These are phyloP conservation scores for Brachymystax lenok DNA, from an alignment of 2,797 vertebrate genomes.

Conservation along the genomic window DNA sequence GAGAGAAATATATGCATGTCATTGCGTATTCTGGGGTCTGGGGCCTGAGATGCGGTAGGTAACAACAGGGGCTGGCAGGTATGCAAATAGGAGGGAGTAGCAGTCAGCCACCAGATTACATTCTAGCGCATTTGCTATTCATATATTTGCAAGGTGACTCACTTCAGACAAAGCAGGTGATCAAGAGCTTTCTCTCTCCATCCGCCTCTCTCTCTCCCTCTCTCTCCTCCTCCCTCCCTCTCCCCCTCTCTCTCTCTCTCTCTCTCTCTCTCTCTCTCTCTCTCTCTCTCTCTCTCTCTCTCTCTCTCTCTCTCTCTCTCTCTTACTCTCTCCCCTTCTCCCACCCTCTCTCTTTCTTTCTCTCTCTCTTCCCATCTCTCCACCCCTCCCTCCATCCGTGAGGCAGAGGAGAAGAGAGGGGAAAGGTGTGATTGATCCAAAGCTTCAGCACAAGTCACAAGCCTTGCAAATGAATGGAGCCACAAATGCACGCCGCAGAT, in stretches of 20 bases:
- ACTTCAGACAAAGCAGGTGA: slow-evolving; percentile 83
- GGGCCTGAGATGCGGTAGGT: slow-evolving; percentile 63
- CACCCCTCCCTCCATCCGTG: slow-evolving; percentile 33
- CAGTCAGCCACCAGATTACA: slow-evolving; percentile 78
- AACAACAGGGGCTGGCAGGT: slow-evolving; percentile 75
- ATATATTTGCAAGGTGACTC: slow-evolving; percentile 88
- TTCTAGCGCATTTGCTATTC: slow-evolving; percentile 81
- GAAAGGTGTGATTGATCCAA: slow-evolving; percentile 67
- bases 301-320: slow-evolving; percentile 51
- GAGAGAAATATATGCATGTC: slow-evolving; percentile 49
- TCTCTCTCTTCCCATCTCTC: slow-evolving; percentile 34
- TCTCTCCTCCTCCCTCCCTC: slow-evolving; percentile 26
- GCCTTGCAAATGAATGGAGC: slow-evolving; percentile 68
- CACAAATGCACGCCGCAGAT: slow-evolving; percentile 70
- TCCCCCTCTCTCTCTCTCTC: too few relatives aligned
- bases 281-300: slow-evolving; percentile 21
- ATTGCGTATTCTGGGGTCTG: slow-evolving; percentile 64
- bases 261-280: slow-evolving; percentile 10
- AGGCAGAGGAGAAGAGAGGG: slow-evolving; percentile 30
- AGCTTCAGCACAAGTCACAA: slow-evolving; percentile 73
- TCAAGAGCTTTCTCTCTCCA: slow-evolving; percentile 69
- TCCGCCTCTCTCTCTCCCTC: slow-evolving; percentile 25
- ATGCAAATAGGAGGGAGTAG: slow-evolving; percentile 80
- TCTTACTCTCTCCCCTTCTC: too few relatives aligned
- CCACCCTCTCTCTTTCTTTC: slow-evolving; percentile 20